phyloP scores from a whole-genome alignment of 2,797 vertebrate genomes.

The Enteromius treurensis region DNA sequence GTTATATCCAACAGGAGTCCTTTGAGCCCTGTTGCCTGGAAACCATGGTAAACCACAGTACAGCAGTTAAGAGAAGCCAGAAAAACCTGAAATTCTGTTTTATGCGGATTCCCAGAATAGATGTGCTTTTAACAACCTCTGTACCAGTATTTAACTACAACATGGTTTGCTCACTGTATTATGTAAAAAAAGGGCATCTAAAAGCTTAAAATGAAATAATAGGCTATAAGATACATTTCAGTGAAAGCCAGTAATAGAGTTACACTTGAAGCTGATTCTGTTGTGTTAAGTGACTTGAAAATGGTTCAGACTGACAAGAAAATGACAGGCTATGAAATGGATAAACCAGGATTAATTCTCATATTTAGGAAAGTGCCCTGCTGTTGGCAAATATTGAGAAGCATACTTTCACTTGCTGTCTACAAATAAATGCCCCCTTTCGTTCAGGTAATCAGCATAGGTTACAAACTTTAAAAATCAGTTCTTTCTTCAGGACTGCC shows the following conservation, averaged over 20 bases:
- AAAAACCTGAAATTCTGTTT: conserved; percentile 47
- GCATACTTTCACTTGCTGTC: not conserved
- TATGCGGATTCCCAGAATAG: not conserved
- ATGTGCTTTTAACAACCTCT: not conserved
- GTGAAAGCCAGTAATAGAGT: not conserved
- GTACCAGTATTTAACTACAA: not conserved
- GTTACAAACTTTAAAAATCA: not conserved
- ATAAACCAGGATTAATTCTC: not conserved
- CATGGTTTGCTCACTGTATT: too few relatives aligned
- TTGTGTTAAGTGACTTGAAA: not conserved
- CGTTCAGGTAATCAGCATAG: not conserved
- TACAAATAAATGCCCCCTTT: not conserved
- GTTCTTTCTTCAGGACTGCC: not conserved
- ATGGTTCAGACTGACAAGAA: not conserved
- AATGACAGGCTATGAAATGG: not conserved
- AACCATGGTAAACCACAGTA: conserved; percentile 54
- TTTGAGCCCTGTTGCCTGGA: conserved; percentile 56
- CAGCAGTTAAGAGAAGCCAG: conserved; percentile 29
- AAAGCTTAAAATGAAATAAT: not conserved
- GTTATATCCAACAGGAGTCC: conserved; percentile 50
- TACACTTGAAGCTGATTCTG: not conserved
- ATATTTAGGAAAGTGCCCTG: not conserved
- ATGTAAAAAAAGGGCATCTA: not conserved
- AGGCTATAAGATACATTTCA: not conserved
- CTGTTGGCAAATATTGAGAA: not conserved